Evolutionary conservation across 2,888 invertebrate genomes (phyloP), one percentile per base, ranked within the genome.

Genomic region (Thyatira batis): DNA sequence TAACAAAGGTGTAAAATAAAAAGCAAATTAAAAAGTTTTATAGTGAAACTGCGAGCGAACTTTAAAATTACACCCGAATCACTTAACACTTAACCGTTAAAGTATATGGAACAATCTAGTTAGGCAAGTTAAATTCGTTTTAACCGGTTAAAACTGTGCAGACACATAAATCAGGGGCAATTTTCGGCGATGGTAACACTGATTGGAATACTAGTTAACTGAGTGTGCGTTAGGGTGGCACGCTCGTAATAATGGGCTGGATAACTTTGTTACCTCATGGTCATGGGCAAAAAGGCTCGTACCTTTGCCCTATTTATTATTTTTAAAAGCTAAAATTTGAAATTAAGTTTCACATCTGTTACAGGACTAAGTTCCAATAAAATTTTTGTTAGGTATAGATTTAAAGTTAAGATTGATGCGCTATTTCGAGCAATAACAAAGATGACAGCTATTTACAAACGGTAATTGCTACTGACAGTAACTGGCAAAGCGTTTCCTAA

Each of bases 101-200:
- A 48, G 28, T 48, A 27, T 48, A 27, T 27, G 45, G 45, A 46
- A 27, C 27, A 27, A 48, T 48, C 48, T 48, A 27, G 48, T 48
- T 48, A 48, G 27, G 27, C 48, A 48, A 48, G 48, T 48, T 48
- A 48, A 48, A 48, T 57, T 50, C 55, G 49, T 20, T 53, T 48
- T 13, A 58, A 53, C 63, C 54, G 60, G 50, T 50, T 61, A 59
- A 70, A 82, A 83, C 79, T 83, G 80, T 76, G 78, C 84, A 85
- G 84, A 84, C 84, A 78, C 78, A 87, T 86, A 86, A 87, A 88
- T 88, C 85, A 84, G 65, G 54, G 60, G 72, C 73, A 80, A 84
- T 83, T 84, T 84, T 81, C 72, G 74, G 65, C 71, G 75, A 81
- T 78, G 75, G 77, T 80, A 80, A 76, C 76, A 78, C 78, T 81